These are phyloP conservation scores for Cheilosia grossa DNA, from an alignment of 2,888 invertebrate species.

Conservation along the genomic window DNA sequence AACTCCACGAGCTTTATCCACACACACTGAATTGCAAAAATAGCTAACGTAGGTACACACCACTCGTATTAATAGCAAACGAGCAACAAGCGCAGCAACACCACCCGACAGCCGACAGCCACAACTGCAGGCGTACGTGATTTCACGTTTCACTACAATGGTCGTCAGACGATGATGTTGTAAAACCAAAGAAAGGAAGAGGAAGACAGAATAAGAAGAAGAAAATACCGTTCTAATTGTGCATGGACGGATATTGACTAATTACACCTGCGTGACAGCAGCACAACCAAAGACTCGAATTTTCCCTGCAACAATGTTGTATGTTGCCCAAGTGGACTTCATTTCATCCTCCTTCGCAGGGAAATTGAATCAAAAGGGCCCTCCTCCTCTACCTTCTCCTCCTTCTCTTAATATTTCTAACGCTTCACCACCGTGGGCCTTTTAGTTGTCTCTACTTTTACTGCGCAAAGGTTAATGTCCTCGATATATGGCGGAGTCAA, in stretches of 20 bases:
- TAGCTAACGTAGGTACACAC: not conserved
- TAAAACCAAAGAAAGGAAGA: constrained; percentile 27
- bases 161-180: constrained; percentile 36
- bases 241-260: constrained; percentile 64
- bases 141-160: constrained; percentile 60
- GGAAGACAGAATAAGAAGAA: constrained; percentile 6
- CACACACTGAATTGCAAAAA: constrained; percentile 5
- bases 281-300: not conserved
- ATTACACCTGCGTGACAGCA: constrained; percentile 64
- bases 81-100: constrained; percentile 53
- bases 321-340: constrained; percentile 29
- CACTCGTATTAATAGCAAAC: constrained; percentile 3
- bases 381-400: not conserved
- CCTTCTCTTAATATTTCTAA: not conserved
- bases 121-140: constrained; percentile 68
- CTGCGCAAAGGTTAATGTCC: constrained; percentile 55
- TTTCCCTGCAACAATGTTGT: constrained; percentile 43
- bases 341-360: constrained; percentile 25
- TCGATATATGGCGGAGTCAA: constrained; percentile 53
- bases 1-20: constrained; percentile 29
- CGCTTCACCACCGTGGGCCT: not conserved
- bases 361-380: constrained; percentile 48
- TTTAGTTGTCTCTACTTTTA: constrained; percentile 35
- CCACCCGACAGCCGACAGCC: not conserved
- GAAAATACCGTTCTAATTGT: constrained; percentile 60